These are phyloP conservation scores for Sceloporus tristichus DNA, from an alignment of 2,113 vertebrate species.

Conservation along the genomic window DNA sequence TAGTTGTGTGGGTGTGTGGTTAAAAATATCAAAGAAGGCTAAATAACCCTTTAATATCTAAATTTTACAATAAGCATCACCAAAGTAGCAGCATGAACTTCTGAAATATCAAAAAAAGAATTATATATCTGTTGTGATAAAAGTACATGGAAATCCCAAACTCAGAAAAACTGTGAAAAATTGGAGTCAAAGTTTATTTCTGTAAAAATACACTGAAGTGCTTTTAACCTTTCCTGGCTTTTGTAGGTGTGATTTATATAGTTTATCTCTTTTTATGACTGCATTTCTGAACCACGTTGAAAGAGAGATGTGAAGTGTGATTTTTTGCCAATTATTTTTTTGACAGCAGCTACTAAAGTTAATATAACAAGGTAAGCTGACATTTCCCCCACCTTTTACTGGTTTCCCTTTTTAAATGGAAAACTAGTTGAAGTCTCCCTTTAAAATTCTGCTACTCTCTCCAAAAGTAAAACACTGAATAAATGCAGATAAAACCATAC, in stretches of 20 bases:
- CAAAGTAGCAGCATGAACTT: slow-evolving; percentile 25
- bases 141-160: neutral
- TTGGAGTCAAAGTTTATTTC: slow-evolving; percentile 60
- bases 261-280: slow-evolving; percentile 56
- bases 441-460: slow-evolving; percentile 40
- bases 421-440: slow-evolving; percentile 37
- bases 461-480: slow-evolving; percentile 12
- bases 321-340: slow-evolving; percentile 56
- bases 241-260: slow-evolving; percentile 56
- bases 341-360: slow-evolving; percentile 45
- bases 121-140: slow-evolving; percentile 45
- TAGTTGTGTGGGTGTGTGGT: neutral
- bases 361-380: slow-evolving; percentile 29
- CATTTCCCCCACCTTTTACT: neutral
- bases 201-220: slow-evolving; percentile 56
- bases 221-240: slow-evolving; percentile 71
- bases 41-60: slow-evolving; percentile 11
- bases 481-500: slow-evolving; percentile 49
- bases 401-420: neutral
- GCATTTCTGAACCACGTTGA: slow-evolving; percentile 43
- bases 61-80: slow-evolving; percentile 36
- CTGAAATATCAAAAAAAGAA: slow-evolving; percentile 51
- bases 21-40: slow-evolving; percentile 9
- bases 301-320: slow-evolving; percentile 51
- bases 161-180: slow-evolving; percentile 56